phyloP scores from a whole-genome alignment of 1,140 invertebrate genomes.

The Bombus huntii region DNA sequence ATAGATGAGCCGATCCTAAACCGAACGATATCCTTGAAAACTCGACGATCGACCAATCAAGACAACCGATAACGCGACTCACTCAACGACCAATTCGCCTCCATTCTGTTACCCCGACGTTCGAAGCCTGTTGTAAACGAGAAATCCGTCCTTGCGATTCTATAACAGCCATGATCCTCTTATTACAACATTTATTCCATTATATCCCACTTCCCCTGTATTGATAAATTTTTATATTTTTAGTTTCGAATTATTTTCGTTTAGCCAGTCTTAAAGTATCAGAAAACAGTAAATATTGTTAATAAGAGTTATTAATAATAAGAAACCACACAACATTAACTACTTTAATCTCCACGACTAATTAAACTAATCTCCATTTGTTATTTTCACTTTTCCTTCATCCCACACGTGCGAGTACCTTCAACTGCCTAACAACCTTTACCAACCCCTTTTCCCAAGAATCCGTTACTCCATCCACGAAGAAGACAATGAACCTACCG shows the following conservation, averaged over 20 bases:
- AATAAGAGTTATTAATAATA: background rate
- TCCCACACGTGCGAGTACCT: background rate
- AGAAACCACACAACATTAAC: no score
- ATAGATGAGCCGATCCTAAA: conserved; percentile 50
- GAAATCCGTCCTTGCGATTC: background rate
- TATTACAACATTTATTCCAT: no score
- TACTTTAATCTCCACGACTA: background rate
- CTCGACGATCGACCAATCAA: background rate
- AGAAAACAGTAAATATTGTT: background rate
- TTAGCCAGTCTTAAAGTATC: background rate
- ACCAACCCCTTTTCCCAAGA: background rate
- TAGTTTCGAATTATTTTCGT: background rate
- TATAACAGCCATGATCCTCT: no score
- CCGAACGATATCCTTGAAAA: conserved; percentile 10
- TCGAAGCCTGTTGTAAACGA: no score
- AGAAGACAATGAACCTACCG: background rate
- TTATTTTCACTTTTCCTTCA: background rate
- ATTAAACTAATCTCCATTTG: background rate
- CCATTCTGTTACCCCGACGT: background rate
- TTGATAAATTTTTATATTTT: background rate
- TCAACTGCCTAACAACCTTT: background rate
- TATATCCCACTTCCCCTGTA: no score
- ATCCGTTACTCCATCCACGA: background rate
- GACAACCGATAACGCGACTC: background rate
- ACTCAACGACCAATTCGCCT: background rate